Evolutionary conservation across 2,888 invertebrate genomes (phyloP).

Genomic region (Phortica magna): DNA sequence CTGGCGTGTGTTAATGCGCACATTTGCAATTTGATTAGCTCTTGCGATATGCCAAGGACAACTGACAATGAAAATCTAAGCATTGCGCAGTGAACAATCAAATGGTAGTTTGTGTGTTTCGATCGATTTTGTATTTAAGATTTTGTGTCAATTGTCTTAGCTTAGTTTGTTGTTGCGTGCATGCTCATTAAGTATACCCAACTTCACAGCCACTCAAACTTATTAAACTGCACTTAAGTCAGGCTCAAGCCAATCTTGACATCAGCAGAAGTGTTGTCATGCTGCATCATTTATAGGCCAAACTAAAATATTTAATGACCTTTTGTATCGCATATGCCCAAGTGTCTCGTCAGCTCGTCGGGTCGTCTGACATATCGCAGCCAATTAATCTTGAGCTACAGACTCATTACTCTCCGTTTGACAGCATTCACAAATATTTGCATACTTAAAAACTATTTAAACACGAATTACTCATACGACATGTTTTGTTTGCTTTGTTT

Average conservation of each 20-base stretch:
- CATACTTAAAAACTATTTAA: neutral
- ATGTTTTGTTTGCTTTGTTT: neutral
- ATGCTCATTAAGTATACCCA: too few species aligned
- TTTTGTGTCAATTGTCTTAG: constrained; percentile 34
- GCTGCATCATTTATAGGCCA: neutral
- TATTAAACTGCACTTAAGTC: neutral
- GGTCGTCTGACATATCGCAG: neutral
- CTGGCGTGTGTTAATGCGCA: constrained; percentile 45
- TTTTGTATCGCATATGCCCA: neutral
- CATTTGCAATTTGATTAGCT: constrained; percentile 56
- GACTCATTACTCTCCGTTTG: too few species aligned
- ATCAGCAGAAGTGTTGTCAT: neutral
- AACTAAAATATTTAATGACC: neutral
- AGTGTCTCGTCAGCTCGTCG: neutral
- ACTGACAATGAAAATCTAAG: neutral
- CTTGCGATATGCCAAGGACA: constrained; percentile 21
- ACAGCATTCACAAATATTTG: neutral
- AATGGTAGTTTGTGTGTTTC: constrained; percentile 33
- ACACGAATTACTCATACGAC: neutral
- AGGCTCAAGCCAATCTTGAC: neutral
- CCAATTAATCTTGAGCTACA: neutral
- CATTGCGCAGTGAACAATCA: neutral
- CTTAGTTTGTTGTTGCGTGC: neutral
- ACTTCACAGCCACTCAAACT: neutral
- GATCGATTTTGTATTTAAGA: constrained; percentile 38